Evolutionary conservation across 2,113 vertebrate species (phyloP).

Genomic region (Otocyon megalotis): DNA sequence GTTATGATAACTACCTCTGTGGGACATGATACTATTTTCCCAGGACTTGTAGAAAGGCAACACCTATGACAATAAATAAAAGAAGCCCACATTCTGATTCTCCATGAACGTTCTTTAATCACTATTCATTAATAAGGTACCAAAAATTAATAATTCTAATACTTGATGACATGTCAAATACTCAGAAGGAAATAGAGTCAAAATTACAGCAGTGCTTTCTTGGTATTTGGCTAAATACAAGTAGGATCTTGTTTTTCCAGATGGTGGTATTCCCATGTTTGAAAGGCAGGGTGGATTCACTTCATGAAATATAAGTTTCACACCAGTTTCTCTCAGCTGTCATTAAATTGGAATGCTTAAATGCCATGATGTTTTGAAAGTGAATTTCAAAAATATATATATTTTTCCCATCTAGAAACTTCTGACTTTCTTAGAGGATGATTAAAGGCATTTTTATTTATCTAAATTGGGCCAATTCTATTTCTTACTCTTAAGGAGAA

Average conservation of each 20-base stretch:
- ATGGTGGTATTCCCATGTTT: slow-evolving; percentile 46
- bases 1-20: not conserved
- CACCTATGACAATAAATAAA: not conserved
- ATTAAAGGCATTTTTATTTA: slow-evolving; percentile 27
- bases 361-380: slow-evolving; percentile 70
- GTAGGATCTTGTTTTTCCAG: slow-evolving; percentile 27
- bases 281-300: not conserved
- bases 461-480: not conserved
- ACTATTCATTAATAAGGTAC: not conserved
- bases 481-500: slow-evolving; percentile 33
- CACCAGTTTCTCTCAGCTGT: slow-evolving; percentile 69
- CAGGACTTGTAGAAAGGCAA: not conserved
- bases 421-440: slow-evolving; percentile 54
- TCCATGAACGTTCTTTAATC: not conserved
- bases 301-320: slow-evolving; percentile 54
- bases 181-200: not conserved
- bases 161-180: not conserved
- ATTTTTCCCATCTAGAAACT: slow-evolving; percentile 15
- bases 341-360: slow-evolving; percentile 74
- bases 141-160: slow-evolving; percentile 1
- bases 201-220: not conserved
- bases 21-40: not conserved
- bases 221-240: not conserved
- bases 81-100: not conserved
- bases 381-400: slow-evolving; percentile 43